Evolutionary conservation across 2,888 invertebrate genomes (phyloP).

Genomic region (Phlogophora meticulosa): DNA sequence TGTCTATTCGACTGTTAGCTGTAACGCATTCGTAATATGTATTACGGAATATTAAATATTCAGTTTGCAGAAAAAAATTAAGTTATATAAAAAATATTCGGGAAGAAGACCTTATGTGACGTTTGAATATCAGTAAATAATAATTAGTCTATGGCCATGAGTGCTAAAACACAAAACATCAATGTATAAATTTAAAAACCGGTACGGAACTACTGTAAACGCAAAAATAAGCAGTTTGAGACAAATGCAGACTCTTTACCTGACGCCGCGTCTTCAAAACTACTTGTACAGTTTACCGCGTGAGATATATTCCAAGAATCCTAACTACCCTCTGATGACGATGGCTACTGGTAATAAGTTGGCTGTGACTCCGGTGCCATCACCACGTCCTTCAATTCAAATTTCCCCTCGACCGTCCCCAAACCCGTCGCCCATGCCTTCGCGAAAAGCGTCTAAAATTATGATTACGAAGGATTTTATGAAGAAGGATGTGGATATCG

Average conservation of each 20-base stretch:
- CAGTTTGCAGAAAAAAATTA: background rate
- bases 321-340: slow-evolving; percentile 59
- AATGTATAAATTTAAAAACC: slow-evolving; percentile 49
- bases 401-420: slow-evolving; percentile 51
- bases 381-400: slow-evolving; percentile 61
- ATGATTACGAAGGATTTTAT: slow-evolving; percentile 77
- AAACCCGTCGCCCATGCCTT: slow-evolving; percentile 64
- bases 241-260: slow-evolving; percentile 61
- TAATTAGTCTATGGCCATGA: slow-evolving; percentile 41
- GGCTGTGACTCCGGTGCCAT: slow-evolving; percentile 58
- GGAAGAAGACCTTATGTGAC: background rate
- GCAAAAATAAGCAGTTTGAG: slow-evolving; percentile 59
- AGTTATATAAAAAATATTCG: background rate
- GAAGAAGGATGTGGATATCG: slow-evolving; percentile 79
- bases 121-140: background rate
- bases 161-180: background rate
- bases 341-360: slow-evolving; percentile 46
- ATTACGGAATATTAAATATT: background rate
- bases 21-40: slow-evolving; percentile 36
- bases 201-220: slow-evolving; percentile 32
- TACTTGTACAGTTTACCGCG: slow-evolving; percentile 61
- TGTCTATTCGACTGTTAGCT: slow-evolving; percentile 49
- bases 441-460: slow-evolving; percentile 63
- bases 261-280: slow-evolving; percentile 60
- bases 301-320: slow-evolving; percentile 53